Evolutionary conservation across 2,113 vertebrate species (phyloP), one percentile per base, ranked within the genome.

Genomic region (Psittacula cyanocephala): DNA sequence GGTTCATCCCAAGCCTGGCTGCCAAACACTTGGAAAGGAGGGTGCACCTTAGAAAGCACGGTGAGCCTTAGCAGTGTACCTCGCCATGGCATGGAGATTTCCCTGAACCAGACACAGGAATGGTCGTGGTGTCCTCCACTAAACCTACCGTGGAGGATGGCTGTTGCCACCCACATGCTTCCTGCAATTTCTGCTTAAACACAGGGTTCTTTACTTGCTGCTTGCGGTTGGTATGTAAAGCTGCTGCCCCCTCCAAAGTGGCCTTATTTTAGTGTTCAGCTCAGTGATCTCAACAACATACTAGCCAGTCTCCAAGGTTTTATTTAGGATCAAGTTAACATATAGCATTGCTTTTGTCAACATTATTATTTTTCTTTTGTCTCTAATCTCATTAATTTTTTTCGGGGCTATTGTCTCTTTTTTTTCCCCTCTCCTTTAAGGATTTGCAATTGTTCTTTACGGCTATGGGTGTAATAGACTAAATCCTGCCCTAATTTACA

Each of bases 151-250:
- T 86, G 81, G 89, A 93, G 85, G 75, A 91, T 79, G 90, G 49
- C 80, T 91, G 5, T 57, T 94, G 88, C 93, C 83, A 92, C 95
- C 92, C 95, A 94, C 92, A 49, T 17, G 11, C 70, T 93, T 97
- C 96, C 95, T 96, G 86, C 91, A 90, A 75, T 93, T 96, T 88
- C 83, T 91, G 62, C 81, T 95, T 89, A 90, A 94, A 93, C 74
- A 62, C 74, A 79, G 65, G 52, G 75, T 75, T 95, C 90, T 62
- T 92, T 81, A 55, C 72, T 93, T 2, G 4, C 95, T 94, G 71
- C 43, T 53, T 83, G 74, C 0, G 2, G 57, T 76, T 68, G 83
- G 80, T 79, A 81, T 84, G 80, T 81, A 85, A 91, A 92, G 47
- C 88, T 90, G 31, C 93, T 95, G 44, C 57, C 43, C 35, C n/a